Conservation (phyloP, 2,113 vertebrate genomes). For the Charadrius vociferus region DNA sequence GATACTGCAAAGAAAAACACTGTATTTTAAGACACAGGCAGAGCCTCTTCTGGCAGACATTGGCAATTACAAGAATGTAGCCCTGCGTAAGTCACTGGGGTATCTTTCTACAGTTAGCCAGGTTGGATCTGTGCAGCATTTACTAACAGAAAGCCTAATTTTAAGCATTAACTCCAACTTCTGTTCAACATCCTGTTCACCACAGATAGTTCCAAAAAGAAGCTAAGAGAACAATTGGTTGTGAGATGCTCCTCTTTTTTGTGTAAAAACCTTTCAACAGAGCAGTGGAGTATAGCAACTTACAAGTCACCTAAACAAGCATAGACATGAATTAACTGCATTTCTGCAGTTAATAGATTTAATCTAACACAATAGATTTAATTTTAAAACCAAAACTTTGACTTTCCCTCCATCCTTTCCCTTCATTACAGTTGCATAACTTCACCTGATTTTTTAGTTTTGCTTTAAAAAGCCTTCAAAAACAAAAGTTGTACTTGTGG, state of each 20-base stretch:
- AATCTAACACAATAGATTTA: not conserved
- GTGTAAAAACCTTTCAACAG: not conserved
- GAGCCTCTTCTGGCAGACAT: not conserved
- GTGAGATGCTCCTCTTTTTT: not conserved
- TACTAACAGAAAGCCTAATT: not conserved
- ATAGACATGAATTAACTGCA: not conserved
- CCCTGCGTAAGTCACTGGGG: not conserved
- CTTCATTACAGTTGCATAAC: not conserved
- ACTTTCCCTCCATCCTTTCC: not conserved
- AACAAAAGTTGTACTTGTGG: not conserved
- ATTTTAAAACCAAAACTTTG: not conserved
- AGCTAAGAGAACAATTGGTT: not conserved
- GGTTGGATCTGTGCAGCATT: not conserved
- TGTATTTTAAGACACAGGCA: not conserved
- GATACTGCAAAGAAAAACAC: not conserved
- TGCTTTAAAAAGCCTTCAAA: not conserved
- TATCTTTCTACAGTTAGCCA: not conserved
- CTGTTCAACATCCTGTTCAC: not conserved
- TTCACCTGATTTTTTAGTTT: not conserved
- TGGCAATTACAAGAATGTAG: not conserved
- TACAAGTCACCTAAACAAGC: not conserved
- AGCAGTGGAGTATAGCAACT: not conserved
- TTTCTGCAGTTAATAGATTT: too few species aligned
- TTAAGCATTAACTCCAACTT: not conserved
- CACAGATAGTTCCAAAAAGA: not conserved